Evolutionary conservation across 2,797 vertebrate species (phyloP).

Genomic region (Anguilla pacifica): DNA sequence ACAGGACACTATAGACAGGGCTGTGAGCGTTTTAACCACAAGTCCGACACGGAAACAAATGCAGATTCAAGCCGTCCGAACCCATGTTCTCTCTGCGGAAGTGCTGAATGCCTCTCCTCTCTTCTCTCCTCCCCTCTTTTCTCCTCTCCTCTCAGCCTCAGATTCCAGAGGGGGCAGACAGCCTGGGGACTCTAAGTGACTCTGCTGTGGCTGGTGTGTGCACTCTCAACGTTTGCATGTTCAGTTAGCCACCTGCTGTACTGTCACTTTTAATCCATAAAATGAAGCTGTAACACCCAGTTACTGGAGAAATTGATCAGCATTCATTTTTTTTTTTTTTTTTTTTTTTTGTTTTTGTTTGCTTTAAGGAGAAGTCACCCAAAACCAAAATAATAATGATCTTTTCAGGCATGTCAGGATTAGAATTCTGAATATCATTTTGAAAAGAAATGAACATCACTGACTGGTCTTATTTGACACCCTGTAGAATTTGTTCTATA

Average conservation of each 20-base stretch:
- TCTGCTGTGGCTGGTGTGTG: constrained; percentile 25
- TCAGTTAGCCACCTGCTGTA: not conserved
- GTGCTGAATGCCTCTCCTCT: not conserved
- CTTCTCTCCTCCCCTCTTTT: not conserved
- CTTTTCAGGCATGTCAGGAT: not conserved
- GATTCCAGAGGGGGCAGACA: constrained; percentile 29
- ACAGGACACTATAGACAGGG: not conserved
- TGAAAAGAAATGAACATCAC: not conserved
- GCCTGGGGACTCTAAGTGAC: constrained; percentile 22
- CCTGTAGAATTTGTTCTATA: not conserved
- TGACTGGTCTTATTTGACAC: not conserved
- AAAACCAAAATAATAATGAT: not conserved
- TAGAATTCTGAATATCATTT: not conserved
- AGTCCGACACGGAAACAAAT: not conserved
- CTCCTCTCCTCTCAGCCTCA: constrained; percentile 21
- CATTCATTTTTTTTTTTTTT: not conserved
- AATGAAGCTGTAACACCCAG: no score
- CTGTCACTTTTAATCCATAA: not conserved
- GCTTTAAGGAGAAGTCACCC: not conserved
- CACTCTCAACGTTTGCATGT: not conserved
- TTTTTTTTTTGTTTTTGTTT: not conserved
- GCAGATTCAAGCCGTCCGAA: no score
- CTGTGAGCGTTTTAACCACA: not conserved
- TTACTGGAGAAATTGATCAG: not conserved
- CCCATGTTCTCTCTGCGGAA: not conserved